Evolutionary conservation across 2,888 invertebrate genomes (phyloP).

Genomic region (Tachina grossa): DNA sequence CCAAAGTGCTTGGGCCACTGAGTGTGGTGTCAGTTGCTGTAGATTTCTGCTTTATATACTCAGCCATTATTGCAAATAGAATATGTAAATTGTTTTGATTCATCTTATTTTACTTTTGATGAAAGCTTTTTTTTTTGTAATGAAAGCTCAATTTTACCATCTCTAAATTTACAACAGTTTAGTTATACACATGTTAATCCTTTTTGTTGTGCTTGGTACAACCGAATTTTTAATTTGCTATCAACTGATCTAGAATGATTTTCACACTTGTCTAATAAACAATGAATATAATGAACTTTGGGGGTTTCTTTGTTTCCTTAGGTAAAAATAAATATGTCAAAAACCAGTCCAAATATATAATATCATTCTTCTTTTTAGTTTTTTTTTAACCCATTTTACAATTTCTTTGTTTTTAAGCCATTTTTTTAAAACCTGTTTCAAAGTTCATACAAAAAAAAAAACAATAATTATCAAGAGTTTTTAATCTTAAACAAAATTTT

Average conservation of each 20-base stretch:
- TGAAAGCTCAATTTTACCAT: too few species aligned
- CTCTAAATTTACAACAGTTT: too few species aligned
- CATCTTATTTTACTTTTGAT: too few species aligned
- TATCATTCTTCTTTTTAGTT: neutral
- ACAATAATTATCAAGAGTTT: conserved; percentile 57
- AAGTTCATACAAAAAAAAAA: conserved; percentile 15
- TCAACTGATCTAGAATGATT: neutral
- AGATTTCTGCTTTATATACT: too few species aligned
- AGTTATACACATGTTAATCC: too few species aligned
- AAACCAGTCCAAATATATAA: conserved; percentile 36
- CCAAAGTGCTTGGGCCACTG: too few species aligned
- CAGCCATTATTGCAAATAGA: too few species aligned
- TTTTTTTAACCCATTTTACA: neutral
- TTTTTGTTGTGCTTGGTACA: too few species aligned
- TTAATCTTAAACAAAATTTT: conserved; percentile 58
- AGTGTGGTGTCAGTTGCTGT: too few species aligned
- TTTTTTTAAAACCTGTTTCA: neutral
- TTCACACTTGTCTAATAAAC: conserved; percentile 2
- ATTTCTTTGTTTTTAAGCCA: conserved; percentile 1
- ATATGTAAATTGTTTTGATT: too few species aligned
- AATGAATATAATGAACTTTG: conserved; percentile 6
- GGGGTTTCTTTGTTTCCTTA: neutral
- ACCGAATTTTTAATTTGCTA: neutral
- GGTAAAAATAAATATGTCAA: conserved; percentile 45
- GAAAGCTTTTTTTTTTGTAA: too few species aligned